Evolutionary conservation across 2,888 invertebrate genomes (phyloP), one percentile per base, ranked within the genome.

Genomic region (Coenonympha glycerion): DNA sequence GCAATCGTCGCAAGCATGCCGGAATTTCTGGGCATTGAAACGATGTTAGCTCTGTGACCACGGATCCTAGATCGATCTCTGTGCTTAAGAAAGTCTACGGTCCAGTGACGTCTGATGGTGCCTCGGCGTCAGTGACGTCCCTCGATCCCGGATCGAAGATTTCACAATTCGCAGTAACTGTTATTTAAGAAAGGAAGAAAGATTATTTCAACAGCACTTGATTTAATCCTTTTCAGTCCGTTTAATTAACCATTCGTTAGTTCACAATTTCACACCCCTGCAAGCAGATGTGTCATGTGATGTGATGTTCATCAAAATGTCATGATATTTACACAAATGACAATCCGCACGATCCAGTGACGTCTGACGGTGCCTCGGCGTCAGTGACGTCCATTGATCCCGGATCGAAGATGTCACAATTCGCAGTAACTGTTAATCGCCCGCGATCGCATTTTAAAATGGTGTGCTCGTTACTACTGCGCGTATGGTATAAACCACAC

Each of bases 271-370:
- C 22, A 4, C 39, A 39, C n/a, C 42, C 33, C 33, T 33, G 55
- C 56, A 44, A 58, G 63, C 62, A 61, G 53, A 56, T 61, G 63
- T 57, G 57, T 57, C 53, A 69, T 69, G n/a, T n/a, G n/a, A n/a
- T n/a, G n/a, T n/a, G n/a, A n/a, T n/a, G n/a, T n/a, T n/a, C n/a
- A n/a, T n/a, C n/a, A n/a, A 79, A 79, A 81, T 81, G 79, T 79
- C 80, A 76, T 68, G 79, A 76, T 83, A 83, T 84, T 83, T 81
- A 63, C 61, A n/a, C n/a, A n/a, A n/a, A n/a, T n/a, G n/a, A n/a
- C n/a, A n/a, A n/a, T n/a, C n/a, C n/a, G n/a, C n/a, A n/a, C n/a
- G n/a, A n/a, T n/a, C n/a, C n/a, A n/a, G n/a, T n/a, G n/a, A n/a
- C n/a, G 64, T 65, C 70, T 72, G n/a, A n/a, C n/a, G 71, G 69